Conservation (phyloP, 2,888 invertebrate genomes). For the Nipponacmea schrenckii region DNA sequence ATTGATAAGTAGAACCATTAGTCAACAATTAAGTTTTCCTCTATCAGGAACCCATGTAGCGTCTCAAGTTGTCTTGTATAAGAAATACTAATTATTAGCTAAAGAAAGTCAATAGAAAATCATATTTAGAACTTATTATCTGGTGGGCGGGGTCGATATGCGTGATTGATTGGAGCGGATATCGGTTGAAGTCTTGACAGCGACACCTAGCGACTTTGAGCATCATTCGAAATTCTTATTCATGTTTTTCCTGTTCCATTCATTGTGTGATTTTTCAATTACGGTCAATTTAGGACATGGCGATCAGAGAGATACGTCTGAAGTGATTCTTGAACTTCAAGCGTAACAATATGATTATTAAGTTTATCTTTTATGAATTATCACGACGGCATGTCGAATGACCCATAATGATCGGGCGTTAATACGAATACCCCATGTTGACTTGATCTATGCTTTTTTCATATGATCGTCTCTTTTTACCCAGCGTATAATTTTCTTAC, state of each 20-base stretch:
- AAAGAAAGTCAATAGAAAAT: conserved; percentile 4
- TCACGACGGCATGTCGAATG: too few relatives aligned
- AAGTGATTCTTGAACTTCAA: conserved; percentile 7
- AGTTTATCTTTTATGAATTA: neutral
- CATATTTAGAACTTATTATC: neutral
- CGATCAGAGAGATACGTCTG: neutral
- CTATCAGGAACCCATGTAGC: conserved; percentile 6
- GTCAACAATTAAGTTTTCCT: neutral
- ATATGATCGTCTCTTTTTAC: neutral
- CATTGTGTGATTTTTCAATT: conserved; percentile 1
- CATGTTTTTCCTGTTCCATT: neutral
- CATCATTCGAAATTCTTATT: neutral
- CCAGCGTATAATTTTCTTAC: conserved; percentile 8
- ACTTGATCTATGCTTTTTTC: neutral
- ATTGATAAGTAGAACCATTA: conserved; percentile 6
- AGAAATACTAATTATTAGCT: conserved; percentile 1
- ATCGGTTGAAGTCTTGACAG: neutral
- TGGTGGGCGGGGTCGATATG: neutral
- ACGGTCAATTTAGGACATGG: neutral
- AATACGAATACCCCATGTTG: neutral
- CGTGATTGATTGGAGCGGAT: conserved; percentile 1
- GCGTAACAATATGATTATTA: conserved; percentile 6
- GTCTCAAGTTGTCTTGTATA: neutral
- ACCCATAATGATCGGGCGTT: neutral
- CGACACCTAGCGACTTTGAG: neutral